Conservation (phyloP, 2,888 invertebrate species). For the Acleris literana region DNA sequence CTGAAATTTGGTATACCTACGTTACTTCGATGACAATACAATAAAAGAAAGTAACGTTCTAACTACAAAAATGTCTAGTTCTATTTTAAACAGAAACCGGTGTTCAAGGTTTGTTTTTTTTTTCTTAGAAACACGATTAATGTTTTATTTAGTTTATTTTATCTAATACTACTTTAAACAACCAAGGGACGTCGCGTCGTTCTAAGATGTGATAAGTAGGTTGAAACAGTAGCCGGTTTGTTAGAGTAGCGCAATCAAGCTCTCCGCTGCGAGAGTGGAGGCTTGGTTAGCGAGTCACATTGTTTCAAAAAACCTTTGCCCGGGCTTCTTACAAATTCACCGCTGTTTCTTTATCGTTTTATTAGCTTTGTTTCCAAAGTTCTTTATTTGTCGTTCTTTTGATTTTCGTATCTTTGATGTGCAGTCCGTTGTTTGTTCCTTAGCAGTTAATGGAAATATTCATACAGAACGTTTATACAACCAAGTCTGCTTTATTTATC, state of each 20-base stretch:
- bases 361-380: constrained; percentile 70
- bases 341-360: constrained; percentile 68
- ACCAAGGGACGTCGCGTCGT: neutral
- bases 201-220: too few species aligned
- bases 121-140: neutral
- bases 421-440: constrained; percentile 36
- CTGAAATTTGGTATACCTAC: too few species aligned
- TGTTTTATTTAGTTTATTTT: neutral
- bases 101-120: too few species aligned
- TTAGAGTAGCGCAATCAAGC: constrained; percentile 58
- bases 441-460: neutral
- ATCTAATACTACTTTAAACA: constrained; percentile 20
- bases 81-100: too few species aligned
- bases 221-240: constrained; percentile 50
- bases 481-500: neutral
- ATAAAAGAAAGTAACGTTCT: too few species aligned
- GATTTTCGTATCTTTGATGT: constrained; percentile 66
- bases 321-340: constrained; percentile 65
- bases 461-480: neutral
- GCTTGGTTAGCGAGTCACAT: constrained; percentile 61
- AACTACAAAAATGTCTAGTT: too few species aligned
- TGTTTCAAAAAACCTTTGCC: constrained; percentile 65
- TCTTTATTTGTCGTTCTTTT: constrained; percentile 58
- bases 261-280: constrained; percentile 46
- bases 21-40: too few species aligned